A percentile compares a stretch with the other conserved stretches of the same genome.
These are phyloP conservation scores for Tenualosa ilisha DNA, from an alignment of 2,797 vertebrate genomes.

Conservation along the genomic window DNA sequence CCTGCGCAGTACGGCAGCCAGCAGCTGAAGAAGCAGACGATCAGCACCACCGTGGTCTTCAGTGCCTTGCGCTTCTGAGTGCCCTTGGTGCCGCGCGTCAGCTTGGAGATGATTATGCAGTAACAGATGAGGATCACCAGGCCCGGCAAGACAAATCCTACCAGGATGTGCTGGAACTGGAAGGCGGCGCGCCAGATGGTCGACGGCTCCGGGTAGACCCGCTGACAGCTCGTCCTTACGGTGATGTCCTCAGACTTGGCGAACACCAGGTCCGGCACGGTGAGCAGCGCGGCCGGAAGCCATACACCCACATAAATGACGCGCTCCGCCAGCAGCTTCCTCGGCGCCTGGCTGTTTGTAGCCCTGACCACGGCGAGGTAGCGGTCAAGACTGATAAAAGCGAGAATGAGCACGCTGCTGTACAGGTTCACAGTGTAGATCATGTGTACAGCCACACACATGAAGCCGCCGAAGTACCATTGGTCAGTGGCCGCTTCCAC, in stretches of 20 bases:
- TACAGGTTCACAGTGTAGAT: conserved; percentile 97
- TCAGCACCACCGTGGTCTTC: conserved; percentile 91
- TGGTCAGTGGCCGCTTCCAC: conserved; percentile 82
- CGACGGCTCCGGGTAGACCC: conserved; percentile 80
- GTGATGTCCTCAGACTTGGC: conserved; percentile 74
- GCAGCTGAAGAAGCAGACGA: conserved; percentile 94
- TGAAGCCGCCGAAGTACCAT: conserved; percentile 86
- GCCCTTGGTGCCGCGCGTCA: conserved; percentile 90
- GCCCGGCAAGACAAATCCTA: conserved; percentile 91
- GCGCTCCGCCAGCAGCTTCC: conserved; percentile 88
- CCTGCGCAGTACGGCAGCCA: conserved; percentile 93
- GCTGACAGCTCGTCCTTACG: conserved; percentile 80
- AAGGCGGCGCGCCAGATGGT: conserved; percentile 84
- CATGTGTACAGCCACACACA: conserved; percentile 89
- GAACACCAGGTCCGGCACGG: conserved; percentile 91
- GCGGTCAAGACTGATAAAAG: conserved; percentile 96
- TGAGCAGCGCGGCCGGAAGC: conserved; percentile 84
- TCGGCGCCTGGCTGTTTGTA: conserved; percentile 87
- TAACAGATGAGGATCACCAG: conserved; percentile 93
- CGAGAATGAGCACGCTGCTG: conserved; percentile 95
- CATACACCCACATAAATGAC: conserved; percentile 88
- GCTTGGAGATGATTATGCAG: conserved; percentile 91
- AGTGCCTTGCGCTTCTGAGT: conserved; percentile 94
- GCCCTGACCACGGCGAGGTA: conserved; percentile 96
- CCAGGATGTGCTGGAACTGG: conserved; percentile 89